phyloP scores from a whole-genome alignment of 2,888 invertebrate species.

The Tuta absoluta region DNA sequence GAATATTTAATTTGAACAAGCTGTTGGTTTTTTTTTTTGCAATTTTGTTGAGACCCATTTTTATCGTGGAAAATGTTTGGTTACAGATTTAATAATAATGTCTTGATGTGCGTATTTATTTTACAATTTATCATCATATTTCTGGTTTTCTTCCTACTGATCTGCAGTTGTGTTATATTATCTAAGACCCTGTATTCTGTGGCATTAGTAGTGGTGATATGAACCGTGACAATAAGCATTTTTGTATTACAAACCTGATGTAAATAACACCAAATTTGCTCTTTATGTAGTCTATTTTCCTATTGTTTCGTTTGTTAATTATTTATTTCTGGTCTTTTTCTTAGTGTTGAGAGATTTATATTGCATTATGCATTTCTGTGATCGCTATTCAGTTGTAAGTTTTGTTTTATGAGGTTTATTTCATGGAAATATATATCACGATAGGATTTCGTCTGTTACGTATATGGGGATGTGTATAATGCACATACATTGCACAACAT shows the following conservation, averaged over 20 bases:
- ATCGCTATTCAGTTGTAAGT: slow-evolving; percentile 66
- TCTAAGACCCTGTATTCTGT: slow-evolving; percentile 3
- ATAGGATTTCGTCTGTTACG: too few relatives aligned
- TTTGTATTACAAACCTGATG: slow-evolving; percentile 53
- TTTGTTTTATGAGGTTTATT: slow-evolving; percentile 53
- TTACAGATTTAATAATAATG: too few relatives aligned
- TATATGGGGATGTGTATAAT: not conserved
- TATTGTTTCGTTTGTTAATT: slow-evolving; percentile 48
- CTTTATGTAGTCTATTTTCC: slow-evolving; percentile 52
- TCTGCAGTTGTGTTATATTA: not conserved
- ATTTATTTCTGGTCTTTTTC: slow-evolving; percentile 53
- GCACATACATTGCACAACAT: too few relatives aligned
- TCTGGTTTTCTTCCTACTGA: not conserved
- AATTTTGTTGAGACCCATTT: too few relatives aligned
- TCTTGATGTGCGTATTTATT: too few relatives aligned
- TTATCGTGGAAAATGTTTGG: too few relatives aligned
- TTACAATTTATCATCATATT: too few relatives aligned
- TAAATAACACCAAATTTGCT: slow-evolving; percentile 28
- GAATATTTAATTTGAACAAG: too few relatives aligned
- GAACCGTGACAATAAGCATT: slow-evolving; percentile 72
- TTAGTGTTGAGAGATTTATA: slow-evolving; percentile 40
- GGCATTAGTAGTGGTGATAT: slow-evolving; percentile 40
- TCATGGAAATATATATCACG: too few relatives aligned
- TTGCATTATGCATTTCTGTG: slow-evolving; percentile 76
- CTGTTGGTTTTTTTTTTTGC: too few relatives aligned